Evolutionary conservation across 1,140 invertebrate species (phyloP).

Genomic region (Holcopasites calliopsidis): DNA sequence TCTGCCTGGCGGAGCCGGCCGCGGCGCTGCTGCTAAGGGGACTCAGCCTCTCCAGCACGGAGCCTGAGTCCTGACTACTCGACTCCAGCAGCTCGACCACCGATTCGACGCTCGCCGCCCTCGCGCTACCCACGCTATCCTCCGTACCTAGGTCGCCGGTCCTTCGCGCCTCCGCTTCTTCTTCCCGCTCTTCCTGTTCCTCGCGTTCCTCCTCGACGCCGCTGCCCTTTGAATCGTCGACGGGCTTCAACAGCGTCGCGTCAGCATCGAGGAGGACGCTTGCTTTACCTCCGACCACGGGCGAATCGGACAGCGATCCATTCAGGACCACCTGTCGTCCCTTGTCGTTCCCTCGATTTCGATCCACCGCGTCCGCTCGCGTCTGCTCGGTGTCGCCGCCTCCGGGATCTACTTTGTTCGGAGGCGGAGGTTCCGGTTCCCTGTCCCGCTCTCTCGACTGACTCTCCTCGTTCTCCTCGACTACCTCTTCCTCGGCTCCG

Average conservation of each 20-base stretch:
- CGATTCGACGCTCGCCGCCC: conserved; percentile 54
- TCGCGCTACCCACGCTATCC: conserved; percentile 49
- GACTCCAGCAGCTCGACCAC: conserved; percentile 68
- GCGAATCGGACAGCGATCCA: conserved; percentile 51
- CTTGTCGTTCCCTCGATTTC: conserved; percentile 2
- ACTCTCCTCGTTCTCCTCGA: conserved; percentile 73
- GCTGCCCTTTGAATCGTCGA: conserved; percentile 17
- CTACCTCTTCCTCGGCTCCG: conserved; percentile 41
- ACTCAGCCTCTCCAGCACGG: conserved; percentile 79
- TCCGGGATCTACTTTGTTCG: conserved; percentile 63
- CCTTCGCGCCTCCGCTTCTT: conserved; percentile 23
- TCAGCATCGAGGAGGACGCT: conserved; percentile 37
- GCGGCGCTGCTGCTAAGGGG: conserved; percentile 70
- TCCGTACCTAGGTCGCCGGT: conserved; percentile 55
- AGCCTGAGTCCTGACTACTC: conserved; percentile 72
- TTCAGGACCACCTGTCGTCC: conserved; percentile 46
- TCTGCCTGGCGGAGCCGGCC: conserved; percentile 65
- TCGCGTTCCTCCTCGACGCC: conserved; percentile 30
- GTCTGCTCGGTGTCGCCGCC: conserved; percentile 32
- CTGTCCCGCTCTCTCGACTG: conserved; percentile 75
- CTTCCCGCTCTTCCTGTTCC: not conserved
- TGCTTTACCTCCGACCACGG: conserved; percentile 34
- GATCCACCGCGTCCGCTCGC: conserved; percentile 25
- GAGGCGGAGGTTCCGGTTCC: conserved; percentile 75
- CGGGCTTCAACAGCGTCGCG: conserved; percentile 25